A percentile compares a stretch with the other conserved stretches of the same genome.
phyloP scores from a whole-genome alignment of 2,888 invertebrate genomes.

The Andrena flavipes region DNA sequence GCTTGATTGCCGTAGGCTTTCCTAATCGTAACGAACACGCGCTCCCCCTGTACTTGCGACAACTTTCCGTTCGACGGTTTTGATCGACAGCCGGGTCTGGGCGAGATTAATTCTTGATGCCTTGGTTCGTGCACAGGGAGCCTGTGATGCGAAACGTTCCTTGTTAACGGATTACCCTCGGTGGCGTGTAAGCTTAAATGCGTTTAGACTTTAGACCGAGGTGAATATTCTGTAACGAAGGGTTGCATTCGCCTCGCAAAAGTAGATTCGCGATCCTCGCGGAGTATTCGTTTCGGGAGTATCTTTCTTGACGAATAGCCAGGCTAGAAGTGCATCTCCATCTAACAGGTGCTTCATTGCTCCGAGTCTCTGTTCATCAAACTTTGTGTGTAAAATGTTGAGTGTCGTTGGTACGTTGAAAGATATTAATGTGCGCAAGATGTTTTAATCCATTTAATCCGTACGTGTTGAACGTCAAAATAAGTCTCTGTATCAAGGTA shows the following conservation, averaged over 20 bases:
- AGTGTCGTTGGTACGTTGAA: no score
- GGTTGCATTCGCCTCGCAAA: not conserved
- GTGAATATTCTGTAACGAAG: not conserved
- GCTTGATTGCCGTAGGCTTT: constrained; percentile 48
- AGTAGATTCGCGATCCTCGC: not conserved
- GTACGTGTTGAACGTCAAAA: not conserved
- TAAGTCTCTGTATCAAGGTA: not conserved
- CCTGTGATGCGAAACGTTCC: not conserved
- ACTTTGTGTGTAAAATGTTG: no score
- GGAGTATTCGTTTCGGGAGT: not conserved
- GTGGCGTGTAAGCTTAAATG: not conserved
- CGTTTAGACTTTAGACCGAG: not conserved
- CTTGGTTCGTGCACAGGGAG: not conserved
- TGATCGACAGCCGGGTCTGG: constrained; percentile 16
- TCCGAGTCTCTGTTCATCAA: no score
- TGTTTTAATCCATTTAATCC: not conserved
- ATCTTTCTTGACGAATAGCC: no score
- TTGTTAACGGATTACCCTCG: constrained; percentile 1
- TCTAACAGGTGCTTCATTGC: no score
- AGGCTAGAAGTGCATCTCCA: no score
- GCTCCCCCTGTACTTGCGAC: constrained; percentile 40
- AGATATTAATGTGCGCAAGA: no score
- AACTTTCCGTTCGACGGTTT: constrained; percentile 18
- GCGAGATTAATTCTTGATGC: constrained; percentile 49
- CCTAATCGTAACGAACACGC: constrained; percentile 46